A percentile compares a stretch with the other conserved stretches of the same genome.
Conservation (phyloP, 2,797 vertebrate genomes). For the Sebastes jordani region DNA sequence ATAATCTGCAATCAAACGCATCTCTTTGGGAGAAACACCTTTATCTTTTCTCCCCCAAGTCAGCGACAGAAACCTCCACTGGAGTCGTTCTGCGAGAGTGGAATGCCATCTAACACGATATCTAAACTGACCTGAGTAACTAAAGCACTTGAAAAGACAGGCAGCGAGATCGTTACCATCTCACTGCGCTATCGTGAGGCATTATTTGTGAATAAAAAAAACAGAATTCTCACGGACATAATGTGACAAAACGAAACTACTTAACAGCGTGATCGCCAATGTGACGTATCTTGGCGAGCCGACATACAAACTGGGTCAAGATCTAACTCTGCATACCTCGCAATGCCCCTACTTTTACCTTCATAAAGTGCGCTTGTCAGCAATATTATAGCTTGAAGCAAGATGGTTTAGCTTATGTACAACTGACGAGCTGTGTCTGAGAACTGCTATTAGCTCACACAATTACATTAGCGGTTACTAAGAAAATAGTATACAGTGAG, state of each 20-base stretch:
- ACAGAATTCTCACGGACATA: constrained; percentile 34
- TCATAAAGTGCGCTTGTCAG: constrained; percentile 49
- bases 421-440: constrained; percentile 14
- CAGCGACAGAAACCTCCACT: constrained; percentile 35
- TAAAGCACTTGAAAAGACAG: constrained; percentile 77
- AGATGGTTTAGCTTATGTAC: constrained; percentile 9
- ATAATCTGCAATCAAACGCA: constrained; percentile 27
- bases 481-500: background rate
- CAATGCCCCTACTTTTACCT: background rate
- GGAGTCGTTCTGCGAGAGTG: constrained; percentile 52
- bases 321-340: constrained; percentile 21
- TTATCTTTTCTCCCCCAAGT: background rate
- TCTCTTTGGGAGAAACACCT: constrained; percentile 43
- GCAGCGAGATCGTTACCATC: constrained; percentile 31
- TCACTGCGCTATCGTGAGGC: constrained; percentile 52
- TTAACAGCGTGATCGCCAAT: constrained; percentile 20
- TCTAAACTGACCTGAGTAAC: constrained; percentile 77
- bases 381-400: constrained; percentile 10
- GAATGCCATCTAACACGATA: constrained; percentile 64
- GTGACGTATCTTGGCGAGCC: constrained; percentile 23
- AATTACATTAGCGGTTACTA: background rate
- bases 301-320: constrained; percentile 28
- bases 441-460: background rate
- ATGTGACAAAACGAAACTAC: constrained; percentile 12
- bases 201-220: constrained; percentile 55